Evolutionary conservation across 2,797 vertebrate species (phyloP).

Genomic region (Sarcoramphus papa): DNA sequence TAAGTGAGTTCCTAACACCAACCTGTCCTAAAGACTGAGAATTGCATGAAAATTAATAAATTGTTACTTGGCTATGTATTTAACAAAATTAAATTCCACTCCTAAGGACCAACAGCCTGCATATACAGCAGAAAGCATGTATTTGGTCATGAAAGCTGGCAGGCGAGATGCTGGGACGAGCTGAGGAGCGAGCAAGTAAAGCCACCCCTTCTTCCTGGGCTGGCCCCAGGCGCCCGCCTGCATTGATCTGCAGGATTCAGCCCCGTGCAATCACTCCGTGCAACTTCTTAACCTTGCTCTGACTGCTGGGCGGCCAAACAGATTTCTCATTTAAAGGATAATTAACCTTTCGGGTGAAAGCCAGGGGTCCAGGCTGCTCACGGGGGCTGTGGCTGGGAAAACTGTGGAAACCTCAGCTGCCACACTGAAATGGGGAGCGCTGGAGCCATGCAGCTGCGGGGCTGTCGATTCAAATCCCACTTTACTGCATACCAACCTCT

Average conservation of each 20-base stretch:
- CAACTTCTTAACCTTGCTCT: not conserved
- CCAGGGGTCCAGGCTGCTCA: not conserved
- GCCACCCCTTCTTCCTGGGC: not conserved
- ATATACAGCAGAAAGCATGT: accelerated
- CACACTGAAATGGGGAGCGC: accelerated
- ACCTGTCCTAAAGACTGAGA: not conserved
- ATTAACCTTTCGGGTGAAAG: not conserved
- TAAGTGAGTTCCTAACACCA: not conserved
- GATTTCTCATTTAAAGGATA: not conserved
- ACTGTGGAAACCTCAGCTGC: not conserved
- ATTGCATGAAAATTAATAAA: not conserved
- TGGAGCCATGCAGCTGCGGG: not conserved
- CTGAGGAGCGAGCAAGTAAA: not conserved
- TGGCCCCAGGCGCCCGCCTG: not conserved
- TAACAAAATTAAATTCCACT: not conserved
- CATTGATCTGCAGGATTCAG: not conserved
- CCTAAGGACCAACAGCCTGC: not conserved
- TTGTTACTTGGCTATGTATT: not conserved
- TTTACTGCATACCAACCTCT: not conserved
- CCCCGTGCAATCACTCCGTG: not conserved
- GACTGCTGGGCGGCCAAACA: not conserved
- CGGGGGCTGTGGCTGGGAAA: not conserved
- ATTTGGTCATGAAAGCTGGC: not conserved
- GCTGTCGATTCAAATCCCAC: not conserved
- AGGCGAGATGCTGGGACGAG: not conserved